phyloP scores from a whole-genome alignment of 2,888 invertebrate genomes.

The Drosophila atroscutellata region DNA sequence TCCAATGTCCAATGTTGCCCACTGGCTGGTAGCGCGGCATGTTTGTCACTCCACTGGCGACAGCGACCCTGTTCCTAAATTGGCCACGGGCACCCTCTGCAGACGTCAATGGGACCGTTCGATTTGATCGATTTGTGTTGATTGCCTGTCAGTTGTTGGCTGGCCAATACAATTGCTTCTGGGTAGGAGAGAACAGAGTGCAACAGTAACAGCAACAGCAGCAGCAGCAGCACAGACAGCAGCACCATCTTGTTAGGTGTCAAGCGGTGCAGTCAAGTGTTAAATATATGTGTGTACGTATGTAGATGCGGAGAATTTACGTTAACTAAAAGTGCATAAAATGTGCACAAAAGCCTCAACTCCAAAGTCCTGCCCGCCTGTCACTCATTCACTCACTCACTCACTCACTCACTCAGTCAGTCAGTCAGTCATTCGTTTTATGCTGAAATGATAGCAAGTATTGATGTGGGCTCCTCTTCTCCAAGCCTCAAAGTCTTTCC shows the following conservation, averaged over 20 bases:
- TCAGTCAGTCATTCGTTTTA: constrained; percentile 45
- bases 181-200: constrained; percentile 27
- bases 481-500: constrained; percentile 6
- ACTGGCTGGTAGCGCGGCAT: constrained; percentile 38
- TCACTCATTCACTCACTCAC: constrained; percentile 50
- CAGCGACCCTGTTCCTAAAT: constrained; percentile 61
- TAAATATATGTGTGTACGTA: constrained; percentile 66
- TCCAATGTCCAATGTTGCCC: constrained; percentile 15
- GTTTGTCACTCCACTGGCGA: constrained; percentile 64
- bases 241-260: constrained; percentile 72
- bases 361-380: constrained; percentile 53
- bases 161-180: constrained; percentile 65
- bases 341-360: constrained; percentile 47
- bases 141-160: constrained; percentile 71
- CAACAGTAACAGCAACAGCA: constrained; percentile 7
- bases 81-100: constrained; percentile 56
- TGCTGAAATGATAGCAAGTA: constrained; percentile 61
- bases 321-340: constrained; percentile 80
- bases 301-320: constrained; percentile 59
- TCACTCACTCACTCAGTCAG: constrained; percentile 48
- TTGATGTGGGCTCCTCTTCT: constrained; percentile 44
- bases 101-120: constrained; percentile 47
- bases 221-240: not conserved
- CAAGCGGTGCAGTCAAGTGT: constrained; percentile 76
- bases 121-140: constrained; percentile 79